Evolutionary conservation across 2,797 vertebrate genomes (phyloP).

Genomic region (Tragopan temminckii): DNA sequence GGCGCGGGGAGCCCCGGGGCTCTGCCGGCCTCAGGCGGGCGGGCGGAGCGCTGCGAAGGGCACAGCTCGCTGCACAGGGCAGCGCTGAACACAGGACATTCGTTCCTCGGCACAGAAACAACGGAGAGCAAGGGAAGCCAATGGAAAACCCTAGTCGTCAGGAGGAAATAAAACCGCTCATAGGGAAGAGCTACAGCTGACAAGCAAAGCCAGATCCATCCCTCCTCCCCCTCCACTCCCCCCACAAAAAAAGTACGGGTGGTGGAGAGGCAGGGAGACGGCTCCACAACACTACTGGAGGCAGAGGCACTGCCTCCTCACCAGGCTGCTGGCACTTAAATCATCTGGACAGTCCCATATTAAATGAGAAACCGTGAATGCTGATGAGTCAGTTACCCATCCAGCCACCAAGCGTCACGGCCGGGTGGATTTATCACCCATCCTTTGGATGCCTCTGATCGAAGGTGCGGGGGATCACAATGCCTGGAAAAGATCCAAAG

Average conservation of each 20-base stretch:
- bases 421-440: background rate
- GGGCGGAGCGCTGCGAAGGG: background rate
- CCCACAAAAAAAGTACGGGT: background rate
- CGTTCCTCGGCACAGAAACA: background rate
- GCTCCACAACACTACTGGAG: background rate
- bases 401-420: constrained; percentile 54
- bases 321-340: constrained; percentile 8
- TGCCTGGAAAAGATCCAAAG: background rate
- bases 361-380: constrained; percentile 31
- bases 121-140: constrained; percentile 35
- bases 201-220: background rate
- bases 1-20: background rate
- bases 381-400: constrained; percentile 55
- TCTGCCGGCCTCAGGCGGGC: background rate
- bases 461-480: accelerated
- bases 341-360: constrained; percentile 3
- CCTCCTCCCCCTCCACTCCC: background rate
- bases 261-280: constrained; percentile 18
- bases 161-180: constrained; percentile 4
- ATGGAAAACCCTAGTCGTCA: background rate
- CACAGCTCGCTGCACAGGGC: background rate
- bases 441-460: background rate
- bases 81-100: constrained; percentile 38
- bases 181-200: background rate
- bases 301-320: constrained; percentile 29